Conservation (phyloP, 2,888 invertebrate species). For the Scaptomyza cyrtandrae region DNA sequence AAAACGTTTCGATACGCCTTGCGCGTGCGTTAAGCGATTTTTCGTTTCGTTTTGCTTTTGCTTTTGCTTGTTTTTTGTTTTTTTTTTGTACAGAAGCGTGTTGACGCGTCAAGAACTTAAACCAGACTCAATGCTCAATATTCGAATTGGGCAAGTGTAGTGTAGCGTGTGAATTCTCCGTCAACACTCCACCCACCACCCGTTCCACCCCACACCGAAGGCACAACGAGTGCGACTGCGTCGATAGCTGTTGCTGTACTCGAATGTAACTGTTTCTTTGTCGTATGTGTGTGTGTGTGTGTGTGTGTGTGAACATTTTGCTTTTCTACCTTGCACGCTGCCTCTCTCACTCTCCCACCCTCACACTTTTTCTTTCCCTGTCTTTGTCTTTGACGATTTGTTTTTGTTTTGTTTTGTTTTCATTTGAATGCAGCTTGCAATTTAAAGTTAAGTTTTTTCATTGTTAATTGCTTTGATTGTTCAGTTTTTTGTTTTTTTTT, state of each 20-base stretch:
- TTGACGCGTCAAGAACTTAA: slow-evolving; percentile 77
- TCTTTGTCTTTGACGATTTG: too few species aligned
- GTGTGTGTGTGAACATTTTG: slow-evolving; percentile 15
- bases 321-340: slow-evolving; percentile 27
- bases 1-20: slow-evolving; percentile 13
- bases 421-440: slow-evolving; percentile 21
- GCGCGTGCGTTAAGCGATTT: slow-evolving; percentile 27
- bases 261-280: slow-evolving; percentile 2
- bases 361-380: not conserved
- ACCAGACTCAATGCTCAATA: slow-evolving; percentile 70
- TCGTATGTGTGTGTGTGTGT: slow-evolving; percentile 13
- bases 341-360: not conserved
- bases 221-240: slow-evolving; percentile 30
- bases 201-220: slow-evolving; percentile 5
- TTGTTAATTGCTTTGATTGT: slow-evolving; percentile 18
- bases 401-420: not conserved
- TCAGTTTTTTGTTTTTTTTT: not conserved
- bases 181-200: not conserved
- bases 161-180: slow-evolving; percentile 33
- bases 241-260: slow-evolving; percentile 12
- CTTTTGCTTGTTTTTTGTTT: too few species aligned
- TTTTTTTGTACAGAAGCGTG: slow-evolving; percentile 52
- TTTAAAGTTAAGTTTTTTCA: slow-evolving; percentile 11
- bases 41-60: too few species aligned
- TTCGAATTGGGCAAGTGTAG: slow-evolving; percentile 70